A percentile compares a stretch with the other conserved stretches of the same genome.
Conservation (phyloP, 2,113 vertebrate species). For the Phainopepla nitens region DNA sequence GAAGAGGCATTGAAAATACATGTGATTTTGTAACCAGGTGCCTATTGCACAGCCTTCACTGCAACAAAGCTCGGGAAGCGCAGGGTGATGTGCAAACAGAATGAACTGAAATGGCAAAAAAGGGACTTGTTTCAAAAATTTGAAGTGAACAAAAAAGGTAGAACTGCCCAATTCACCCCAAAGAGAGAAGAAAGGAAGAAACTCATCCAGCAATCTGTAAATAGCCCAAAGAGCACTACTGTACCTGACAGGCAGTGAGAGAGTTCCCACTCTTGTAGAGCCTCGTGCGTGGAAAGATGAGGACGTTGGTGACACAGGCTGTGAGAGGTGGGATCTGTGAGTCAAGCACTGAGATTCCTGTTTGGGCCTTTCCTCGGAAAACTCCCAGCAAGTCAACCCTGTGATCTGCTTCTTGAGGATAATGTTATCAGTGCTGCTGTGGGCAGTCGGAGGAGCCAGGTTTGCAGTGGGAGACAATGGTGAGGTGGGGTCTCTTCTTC, state of each 20-base stretch:
- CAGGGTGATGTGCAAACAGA: not conserved
- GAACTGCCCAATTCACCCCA: not conserved
- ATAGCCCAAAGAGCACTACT: not conserved
- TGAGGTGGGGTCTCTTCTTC: not conserved
- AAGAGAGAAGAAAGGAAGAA: not conserved
- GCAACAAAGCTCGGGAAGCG: not conserved
- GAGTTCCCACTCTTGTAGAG: not conserved
- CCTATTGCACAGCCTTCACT: not conserved
- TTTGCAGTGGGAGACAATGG: not conserved
- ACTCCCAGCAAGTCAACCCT: not conserved
- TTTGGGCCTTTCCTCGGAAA: not conserved
- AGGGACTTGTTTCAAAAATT: not conserved
- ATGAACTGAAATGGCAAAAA: not conserved
- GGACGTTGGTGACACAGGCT: not conserved
- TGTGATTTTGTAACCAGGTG: not conserved
- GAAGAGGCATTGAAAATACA: not conserved
- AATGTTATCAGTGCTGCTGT: fast-evolving
- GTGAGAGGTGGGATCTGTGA: not conserved
- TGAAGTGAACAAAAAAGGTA: not conserved
- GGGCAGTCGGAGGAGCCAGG: fast-evolving
- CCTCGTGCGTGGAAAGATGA: not conserved
- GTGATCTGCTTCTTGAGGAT: not conserved
- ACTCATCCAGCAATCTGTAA: not conserved
- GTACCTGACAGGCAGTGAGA: not conserved
- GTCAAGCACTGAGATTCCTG: not conserved